phyloP scores from a whole-genome alignment of 2,797 vertebrate genomes.

The Danio kyathit region DNA sequence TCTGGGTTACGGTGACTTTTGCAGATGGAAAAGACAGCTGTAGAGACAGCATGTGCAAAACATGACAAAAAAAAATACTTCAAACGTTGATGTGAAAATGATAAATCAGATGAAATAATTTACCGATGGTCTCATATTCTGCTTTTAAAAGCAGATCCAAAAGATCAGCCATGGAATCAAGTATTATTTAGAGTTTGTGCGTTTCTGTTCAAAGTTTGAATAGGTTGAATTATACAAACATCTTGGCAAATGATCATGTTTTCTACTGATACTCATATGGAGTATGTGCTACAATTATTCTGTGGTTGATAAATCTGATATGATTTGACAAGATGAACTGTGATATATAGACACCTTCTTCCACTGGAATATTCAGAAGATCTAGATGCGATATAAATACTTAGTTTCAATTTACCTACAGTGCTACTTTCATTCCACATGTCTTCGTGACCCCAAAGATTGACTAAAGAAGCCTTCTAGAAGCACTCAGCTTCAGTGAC shows the following conservation, averaged over 20 bases:
- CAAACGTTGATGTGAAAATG: background rate
- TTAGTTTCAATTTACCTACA: conserved; percentile 5
- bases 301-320: background rate
- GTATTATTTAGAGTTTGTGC: conserved; percentile 6
- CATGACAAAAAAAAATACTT: background rate
- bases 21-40: background rate
- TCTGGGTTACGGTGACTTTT: background rate
- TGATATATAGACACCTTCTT: background rate
- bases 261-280: background rate
- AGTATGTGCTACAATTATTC: background rate
- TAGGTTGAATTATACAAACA: background rate
- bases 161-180: background rate
- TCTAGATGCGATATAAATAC: background rate
- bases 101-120: conserved; percentile 9
- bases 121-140: background rate
- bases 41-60: background rate
- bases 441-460: conserved; percentile 18
- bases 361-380: background rate
- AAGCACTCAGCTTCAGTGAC: conserved; percentile 6
- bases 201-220: background rate
- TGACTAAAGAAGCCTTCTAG: conserved; percentile 18
- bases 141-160: background rate
- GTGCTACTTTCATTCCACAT: conserved; percentile 16
- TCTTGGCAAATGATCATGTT: conserved; percentile 3
- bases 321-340: background rate